These are phyloP conservation scores for Ceratotherium simum DNA, from an alignment of 2,113 vertebrate species.

Conservation along the genomic window DNA sequence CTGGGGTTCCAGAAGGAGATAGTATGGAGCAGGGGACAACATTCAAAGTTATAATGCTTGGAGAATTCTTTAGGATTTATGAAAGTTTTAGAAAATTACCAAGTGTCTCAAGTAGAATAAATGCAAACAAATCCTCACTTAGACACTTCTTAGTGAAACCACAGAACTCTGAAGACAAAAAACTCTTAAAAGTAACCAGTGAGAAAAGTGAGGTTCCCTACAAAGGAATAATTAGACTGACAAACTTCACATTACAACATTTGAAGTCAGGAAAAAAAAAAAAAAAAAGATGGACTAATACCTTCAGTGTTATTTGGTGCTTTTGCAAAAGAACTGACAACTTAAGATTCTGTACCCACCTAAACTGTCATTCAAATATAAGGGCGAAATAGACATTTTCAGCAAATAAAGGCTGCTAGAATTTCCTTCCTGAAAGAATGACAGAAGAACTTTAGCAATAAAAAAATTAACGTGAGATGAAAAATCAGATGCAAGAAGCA, in stretches of 20 bases:
- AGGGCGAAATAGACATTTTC: background rate
- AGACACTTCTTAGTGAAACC: background rate
- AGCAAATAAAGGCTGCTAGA: background rate
- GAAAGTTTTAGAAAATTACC: background rate
- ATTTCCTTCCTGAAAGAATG: background rate
- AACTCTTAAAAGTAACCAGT: background rate
- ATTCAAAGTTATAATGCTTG: background rate
- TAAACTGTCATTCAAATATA: background rate
- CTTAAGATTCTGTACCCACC: background rate
- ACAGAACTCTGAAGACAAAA: background rate
- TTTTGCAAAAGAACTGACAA: background rate
- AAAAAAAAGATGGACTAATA: background rate
- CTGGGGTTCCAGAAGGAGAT: background rate
- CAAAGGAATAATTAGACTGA: background rate
- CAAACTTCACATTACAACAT: background rate
- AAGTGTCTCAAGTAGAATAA: background rate
- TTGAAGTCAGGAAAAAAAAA: no score
- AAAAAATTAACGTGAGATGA: background rate
- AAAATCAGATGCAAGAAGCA: background rate
- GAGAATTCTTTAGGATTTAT: background rate
- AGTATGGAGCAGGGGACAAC: background rate
- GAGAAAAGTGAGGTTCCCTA: background rate
- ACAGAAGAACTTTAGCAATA: background rate
- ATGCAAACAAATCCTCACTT: background rate
- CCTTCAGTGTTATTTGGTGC: background rate